Evolutionary conservation across 1,140 invertebrate species (phyloP), one percentile per base, ranked within the genome.

Genomic region (Papilio xuthus): DNA sequence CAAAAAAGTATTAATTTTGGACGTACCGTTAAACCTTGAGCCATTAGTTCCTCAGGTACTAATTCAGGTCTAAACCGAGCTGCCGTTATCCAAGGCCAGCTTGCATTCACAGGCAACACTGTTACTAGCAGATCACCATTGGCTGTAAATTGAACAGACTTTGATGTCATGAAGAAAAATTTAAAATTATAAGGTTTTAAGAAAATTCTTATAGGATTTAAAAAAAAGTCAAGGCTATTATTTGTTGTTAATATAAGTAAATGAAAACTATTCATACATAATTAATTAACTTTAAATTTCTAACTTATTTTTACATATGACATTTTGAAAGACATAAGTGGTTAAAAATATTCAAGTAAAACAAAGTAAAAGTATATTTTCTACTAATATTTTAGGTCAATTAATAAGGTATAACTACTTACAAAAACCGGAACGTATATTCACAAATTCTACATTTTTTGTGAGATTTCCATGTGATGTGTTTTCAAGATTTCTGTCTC

Each of bases 51-150:
- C 93, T 99, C 98, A 78, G 98, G 98, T 74, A 99, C 98, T 79
- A 99, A 94, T 95, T 99, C 98, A 81, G 98, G 98, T 84, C 97
- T 95, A 94, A 99, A 99, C 91, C 96, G 96, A 76, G 98, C 98
- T 81, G 97, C 97, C 13, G 98, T 98, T 72, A 99, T 95, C 98
- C 98, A 99, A 70, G 98, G 97, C 95, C 97, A 97, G 86, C 95
- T 96, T 3, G 97, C 96, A 94, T 99, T 99, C 60, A 97, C 96
- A 79, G 98, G 98, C 82, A 98, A 94, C 37, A 99, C 92, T 20
- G 97, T 98, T 12, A 98, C 98, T 88, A 99, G 97, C 79, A 98
- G 96, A 94, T 99, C 98, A 67, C 98, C 98, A 95, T 98, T 99
- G 7, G 96, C 98, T 98, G 85, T 77, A 94, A 94, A 84, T 41